These are phyloP conservation scores for Lamellibrachia columna DNA, from an alignment of 2,888 invertebrate genomes.

Conservation along the genomic window DNA sequence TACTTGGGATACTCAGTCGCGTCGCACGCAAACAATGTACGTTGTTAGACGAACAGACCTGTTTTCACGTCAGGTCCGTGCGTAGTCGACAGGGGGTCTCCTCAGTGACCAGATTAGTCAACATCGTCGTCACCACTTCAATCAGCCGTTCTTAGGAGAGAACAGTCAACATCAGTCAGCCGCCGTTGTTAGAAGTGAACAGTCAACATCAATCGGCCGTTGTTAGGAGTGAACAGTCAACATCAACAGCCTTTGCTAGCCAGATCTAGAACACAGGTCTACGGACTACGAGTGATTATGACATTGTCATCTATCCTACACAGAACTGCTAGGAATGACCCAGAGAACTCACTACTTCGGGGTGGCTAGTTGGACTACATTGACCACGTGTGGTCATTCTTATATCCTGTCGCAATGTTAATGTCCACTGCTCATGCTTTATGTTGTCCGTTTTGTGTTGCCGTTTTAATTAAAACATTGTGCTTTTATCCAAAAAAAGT, in stretches of 20 bases:
- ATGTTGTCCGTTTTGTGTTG: slow-evolving; percentile 16
- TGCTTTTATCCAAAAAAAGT: background rate
- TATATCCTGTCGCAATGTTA: background rate
- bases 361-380: background rate
- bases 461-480: background rate
- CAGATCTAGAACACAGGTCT: background rate
- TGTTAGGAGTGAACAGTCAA: background rate
- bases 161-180: background rate
- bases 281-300: background rate
- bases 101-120: slow-evolving; percentile 8
- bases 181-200: background rate
- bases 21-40: slow-evolving; percentile 16
- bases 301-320: background rate
- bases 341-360: background rate
- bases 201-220: background rate
- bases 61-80: slow-evolving; percentile 12
- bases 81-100: slow-evolving; percentile 13
- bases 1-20: slow-evolving; percentile 5
- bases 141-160: slow-evolving; percentile 6
- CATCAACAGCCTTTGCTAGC: slow-evolving; percentile 1
- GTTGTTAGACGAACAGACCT: background rate
- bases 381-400: background rate
- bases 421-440: too few species aligned
- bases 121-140: background rate
- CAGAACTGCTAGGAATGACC: background rate